Conservation (phyloP, 2,888 invertebrate species). For the Nomada flava region DNA sequence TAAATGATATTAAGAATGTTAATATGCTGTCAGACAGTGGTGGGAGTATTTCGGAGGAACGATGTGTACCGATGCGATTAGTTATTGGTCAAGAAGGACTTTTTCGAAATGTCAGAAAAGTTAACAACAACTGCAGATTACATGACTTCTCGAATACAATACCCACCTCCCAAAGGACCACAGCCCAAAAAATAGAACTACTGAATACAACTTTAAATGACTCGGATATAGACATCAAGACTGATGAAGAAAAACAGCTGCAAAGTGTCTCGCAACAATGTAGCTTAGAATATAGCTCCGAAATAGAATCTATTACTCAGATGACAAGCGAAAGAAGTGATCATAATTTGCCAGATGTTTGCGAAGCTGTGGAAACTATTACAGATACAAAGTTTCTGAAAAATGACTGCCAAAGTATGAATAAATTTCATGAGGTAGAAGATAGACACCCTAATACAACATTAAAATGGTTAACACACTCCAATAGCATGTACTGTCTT, state of each 20-base stretch:
- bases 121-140: constrained; percentile 72
- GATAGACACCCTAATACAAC: constrained; percentile 55
- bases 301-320: constrained; percentile 80
- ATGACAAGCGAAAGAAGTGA: constrained; percentile 81
- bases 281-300: constrained; percentile 89
- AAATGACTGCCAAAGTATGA: constrained; percentile 65
- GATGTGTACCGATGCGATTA: constrained; percentile 79
- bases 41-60: constrained; percentile 83
- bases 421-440: constrained; percentile 66
- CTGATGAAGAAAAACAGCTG: constrained; percentile 84
- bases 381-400: constrained; percentile 54
- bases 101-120: constrained; percentile 70
- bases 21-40: constrained; percentile 89
- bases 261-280: constrained; percentile 90
- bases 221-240: constrained; percentile 77
- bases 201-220: constrained; percentile 72
- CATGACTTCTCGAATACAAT: constrained; percentile 67
- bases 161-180: constrained; percentile 70
- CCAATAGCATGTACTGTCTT: constrained; percentile 78
- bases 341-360: constrained; percentile 80
- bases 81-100: constrained; percentile 83
- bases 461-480: constrained; percentile 73
- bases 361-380: constrained; percentile 71
- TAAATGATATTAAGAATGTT: constrained; percentile 87
- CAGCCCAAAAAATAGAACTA: constrained; percentile 77